A percentile compares a stretch with the other conserved stretches of the same genome.
Conservation (phyloP, 2,888 invertebrate genomes). For the Aporophyla nigra region DNA sequence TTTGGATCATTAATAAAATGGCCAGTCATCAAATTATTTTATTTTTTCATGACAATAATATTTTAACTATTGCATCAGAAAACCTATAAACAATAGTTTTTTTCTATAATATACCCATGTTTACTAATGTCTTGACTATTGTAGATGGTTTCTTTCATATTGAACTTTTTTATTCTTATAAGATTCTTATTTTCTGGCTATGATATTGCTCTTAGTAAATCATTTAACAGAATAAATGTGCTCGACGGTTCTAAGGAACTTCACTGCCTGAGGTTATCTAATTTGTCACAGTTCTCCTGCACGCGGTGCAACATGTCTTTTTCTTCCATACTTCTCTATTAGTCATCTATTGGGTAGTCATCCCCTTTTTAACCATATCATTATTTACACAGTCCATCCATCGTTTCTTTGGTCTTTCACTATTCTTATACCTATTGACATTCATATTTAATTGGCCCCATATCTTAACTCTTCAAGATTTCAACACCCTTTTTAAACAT, state of each 20-base stretch:
- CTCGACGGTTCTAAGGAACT: neutral
- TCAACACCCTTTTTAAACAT: neutral
- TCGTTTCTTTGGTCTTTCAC: neutral
- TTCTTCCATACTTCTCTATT: neutral
- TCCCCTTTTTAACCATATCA: no score
- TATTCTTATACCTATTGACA: neutral
- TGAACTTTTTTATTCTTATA: neutral
- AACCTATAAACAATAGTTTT: neutral
- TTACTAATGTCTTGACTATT: neutral
- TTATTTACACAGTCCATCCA: no score
- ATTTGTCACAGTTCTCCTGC: neutral
- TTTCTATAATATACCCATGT: neutral
- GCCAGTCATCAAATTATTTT: slow-evolving; percentile 3
- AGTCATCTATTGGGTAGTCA: neutral
- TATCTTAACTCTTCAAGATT: neutral
- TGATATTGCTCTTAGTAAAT: neutral
- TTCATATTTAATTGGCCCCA: neutral
- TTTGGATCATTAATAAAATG: neutral
- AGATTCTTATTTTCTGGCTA: slow-evolving; percentile 1
- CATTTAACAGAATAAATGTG: neutral
- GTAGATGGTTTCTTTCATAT: neutral
- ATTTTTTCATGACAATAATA: neutral
- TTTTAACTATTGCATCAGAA: slow-evolving; percentile 43
- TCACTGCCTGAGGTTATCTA: neutral
- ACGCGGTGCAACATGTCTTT: neutral